Percentiles rank a stretch among this genome's conserved stretches.
These are phyloP conservation scores for Somateria mollissima DNA, from an alignment of 2,797 vertebrate species.

Conservation along the genomic window DNA sequence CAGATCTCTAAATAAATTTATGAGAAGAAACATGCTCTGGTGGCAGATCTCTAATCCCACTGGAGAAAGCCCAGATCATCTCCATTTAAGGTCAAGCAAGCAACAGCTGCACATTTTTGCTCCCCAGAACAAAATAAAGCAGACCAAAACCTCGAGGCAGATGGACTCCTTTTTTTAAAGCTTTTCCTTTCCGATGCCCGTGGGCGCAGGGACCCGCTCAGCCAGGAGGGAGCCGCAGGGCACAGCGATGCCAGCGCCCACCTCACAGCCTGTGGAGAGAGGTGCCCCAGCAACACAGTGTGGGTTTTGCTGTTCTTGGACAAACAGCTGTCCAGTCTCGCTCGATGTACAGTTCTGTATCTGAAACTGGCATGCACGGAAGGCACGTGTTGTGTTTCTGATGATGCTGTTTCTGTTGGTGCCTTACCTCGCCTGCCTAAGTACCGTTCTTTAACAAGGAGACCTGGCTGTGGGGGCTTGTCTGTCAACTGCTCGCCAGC, in stretches of 20 bases:
- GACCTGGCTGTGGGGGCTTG: neutral
- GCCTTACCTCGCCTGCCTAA: neutral
- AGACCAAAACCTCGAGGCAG: slow-evolving; percentile 30
- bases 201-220: neutral
- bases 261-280: too few species aligned
- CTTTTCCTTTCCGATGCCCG: neutral
- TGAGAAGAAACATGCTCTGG: slow-evolving; percentile 54
- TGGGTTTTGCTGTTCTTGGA: neutral
- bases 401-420: neutral
- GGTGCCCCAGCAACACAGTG: neutral
- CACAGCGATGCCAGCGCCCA: too few species aligned
- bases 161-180: slow-evolving; percentile 4
- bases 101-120: slow-evolving; percentile 71
- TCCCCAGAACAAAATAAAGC: slow-evolving; percentile 51
- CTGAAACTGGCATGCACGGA: neutral
- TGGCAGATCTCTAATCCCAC: slow-evolving; percentile 72
- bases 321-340: neutral
- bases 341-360: neutral
- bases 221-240: neutral
- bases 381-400: neutral
- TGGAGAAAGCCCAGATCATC: slow-evolving; percentile 74
- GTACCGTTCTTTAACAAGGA: neutral
- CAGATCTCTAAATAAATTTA: slow-evolving; percentile 63
- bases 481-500: neutral
- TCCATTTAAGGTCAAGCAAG: slow-evolving; percentile 82